Conservation (phyloP, 2,797 vertebrate genomes). For the Anas bernieri region DNA sequence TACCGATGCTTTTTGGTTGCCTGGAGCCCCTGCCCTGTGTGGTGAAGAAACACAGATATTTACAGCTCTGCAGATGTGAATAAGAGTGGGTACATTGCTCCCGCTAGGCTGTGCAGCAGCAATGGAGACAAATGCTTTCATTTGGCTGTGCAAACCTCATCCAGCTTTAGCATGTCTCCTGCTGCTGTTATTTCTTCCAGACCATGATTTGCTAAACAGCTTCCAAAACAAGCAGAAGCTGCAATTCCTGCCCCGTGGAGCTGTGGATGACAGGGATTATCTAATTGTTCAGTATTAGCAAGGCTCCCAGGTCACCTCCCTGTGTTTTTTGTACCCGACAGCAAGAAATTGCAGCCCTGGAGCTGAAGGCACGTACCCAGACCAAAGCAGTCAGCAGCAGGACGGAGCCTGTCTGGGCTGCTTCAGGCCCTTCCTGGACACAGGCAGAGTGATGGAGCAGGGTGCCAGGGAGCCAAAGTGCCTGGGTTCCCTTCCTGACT, state of each 20-base stretch:
- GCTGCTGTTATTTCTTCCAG: constrained; percentile 40
- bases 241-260: not conserved
- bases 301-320: not conserved
- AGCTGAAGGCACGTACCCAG: not conserved
- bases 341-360: not conserved
- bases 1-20: not conserved
- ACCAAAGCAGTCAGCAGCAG: not conserved
- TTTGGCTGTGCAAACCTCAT: not conserved
- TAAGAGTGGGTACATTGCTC: not conserved
- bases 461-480: fast-evolving
- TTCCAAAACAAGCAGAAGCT: constrained; percentile 18
- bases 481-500: not conserved
- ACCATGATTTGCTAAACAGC: not conserved
- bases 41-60: not conserved
- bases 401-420: not conserved
- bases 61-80: not conserved
- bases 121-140: not conserved
- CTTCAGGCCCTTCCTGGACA: not conserved
- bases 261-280: not conserved
- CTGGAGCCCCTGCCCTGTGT: constrained; percentile 16
- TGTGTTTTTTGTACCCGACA: not conserved
- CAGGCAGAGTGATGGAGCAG: not conserved
- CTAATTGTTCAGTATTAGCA: not conserved
- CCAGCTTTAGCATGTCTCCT: not conserved
- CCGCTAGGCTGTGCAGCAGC: not conserved